Base-by-base conservation (phyloP, 2,797 vertebrate genomes). In the Rhadinocentrus ornatus region DNA sequence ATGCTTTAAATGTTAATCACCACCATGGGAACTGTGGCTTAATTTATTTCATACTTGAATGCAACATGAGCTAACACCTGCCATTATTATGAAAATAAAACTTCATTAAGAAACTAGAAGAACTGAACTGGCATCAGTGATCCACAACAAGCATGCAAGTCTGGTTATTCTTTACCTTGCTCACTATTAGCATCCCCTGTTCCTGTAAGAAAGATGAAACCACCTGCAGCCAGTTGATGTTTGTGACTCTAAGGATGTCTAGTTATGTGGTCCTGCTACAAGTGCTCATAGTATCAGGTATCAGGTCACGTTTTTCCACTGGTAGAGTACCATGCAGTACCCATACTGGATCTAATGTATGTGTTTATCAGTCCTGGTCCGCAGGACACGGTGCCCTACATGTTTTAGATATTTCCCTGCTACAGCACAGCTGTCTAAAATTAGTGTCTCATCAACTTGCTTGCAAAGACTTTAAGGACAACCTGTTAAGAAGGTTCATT, bases 1-100 rank as follows among this genome's bases (percentile, higher is more conserved):
- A 66, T 59, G 39, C 58, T 84, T 84, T 50, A 86, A 81, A 84
- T 77, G 73, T 64, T 83, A 78, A 78, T 82, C 70, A 62, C 62
- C 67, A 69, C 73, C 64, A 71, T 44, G 68, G 68, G 78, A 83
- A 60, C 34, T 39, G 50, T 39, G 24, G 2, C 26, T 75, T 76
- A 31, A 77, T 78, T 82, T 74, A 60, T 62, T 71, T 66, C 69
- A 71, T 46, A 50, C 64, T 69, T 60, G 39, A 79, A 79, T 76
- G 76, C 58, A 73, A 63, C 20, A 35, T 0, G 12, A 80, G 52
- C 12, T 20, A 81, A 84, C 80, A 85, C 78, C 77, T 73, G 71
- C 71, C 67, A 60, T 69, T 77, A 32, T 69, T 65, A 62, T 60
- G 62, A 71, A 72, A 52, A 65, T 54, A 82, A 68, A 53, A 20